phyloP scores from a whole-genome alignment of 2,113 vertebrate genomes.

The Himantopus leucocephalus region DNA sequence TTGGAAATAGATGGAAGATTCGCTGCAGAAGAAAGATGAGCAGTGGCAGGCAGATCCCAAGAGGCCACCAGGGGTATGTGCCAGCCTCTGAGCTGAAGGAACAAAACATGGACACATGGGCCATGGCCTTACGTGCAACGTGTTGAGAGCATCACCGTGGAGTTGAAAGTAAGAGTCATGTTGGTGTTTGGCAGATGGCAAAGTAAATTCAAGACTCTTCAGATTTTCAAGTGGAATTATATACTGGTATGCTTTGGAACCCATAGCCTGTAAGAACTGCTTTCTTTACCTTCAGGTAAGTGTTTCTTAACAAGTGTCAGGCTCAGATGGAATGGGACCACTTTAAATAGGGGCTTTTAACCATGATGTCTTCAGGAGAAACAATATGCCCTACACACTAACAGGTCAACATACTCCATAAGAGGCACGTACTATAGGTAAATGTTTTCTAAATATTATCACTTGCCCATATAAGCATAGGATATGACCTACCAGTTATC shows the following conservation, averaged over 20 bases:
- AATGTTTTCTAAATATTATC: neutral
- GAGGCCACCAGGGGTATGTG: neutral
- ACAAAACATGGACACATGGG: neutral
- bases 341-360: neutral
- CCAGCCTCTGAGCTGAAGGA: neutral
- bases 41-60: neutral
- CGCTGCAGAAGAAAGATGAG: neutral
- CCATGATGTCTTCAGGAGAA: neutral
- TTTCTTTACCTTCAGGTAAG: neutral
- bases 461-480: neutral
- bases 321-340: neutral
- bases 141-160: neutral
- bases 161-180: neutral
- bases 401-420: neutral
- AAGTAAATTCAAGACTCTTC: neutral
- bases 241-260: neutral
- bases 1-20: neutral
- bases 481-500: neutral
- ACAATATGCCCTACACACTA: neutral
- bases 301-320: neutral
- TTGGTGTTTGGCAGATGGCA: neutral
- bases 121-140: neutral
- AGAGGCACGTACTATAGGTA: neutral
- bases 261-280: neutral
- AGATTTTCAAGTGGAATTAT: neutral